Base-by-base conservation (phyloP, 1,140 invertebrate genomes). In the Lepidurus packardi region DNA sequence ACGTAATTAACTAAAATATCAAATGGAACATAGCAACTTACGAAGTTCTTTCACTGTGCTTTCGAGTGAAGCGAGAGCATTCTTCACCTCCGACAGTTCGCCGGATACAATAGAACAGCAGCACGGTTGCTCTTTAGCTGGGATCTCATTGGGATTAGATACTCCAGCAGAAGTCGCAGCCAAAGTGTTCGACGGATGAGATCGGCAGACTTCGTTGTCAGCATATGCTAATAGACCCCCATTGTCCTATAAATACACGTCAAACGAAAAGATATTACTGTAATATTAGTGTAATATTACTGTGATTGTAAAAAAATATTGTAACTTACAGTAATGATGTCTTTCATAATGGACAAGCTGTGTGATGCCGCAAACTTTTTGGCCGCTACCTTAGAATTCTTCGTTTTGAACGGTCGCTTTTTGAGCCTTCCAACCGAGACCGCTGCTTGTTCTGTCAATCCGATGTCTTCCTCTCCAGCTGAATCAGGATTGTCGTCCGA, bases 21-120 rank as follows among this genome's bases (percentile, higher is more conserved):
- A 47, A 47, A 47, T 47, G 45, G 45, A 47, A 47, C 45, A 47
- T 47, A 47, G 45, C 45, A 47, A 47, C 45, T 47, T 47, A 47
- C 45, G 45, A 47, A 47, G 45, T 47, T 47, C 45, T 47, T 47
- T 47, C 45, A 47, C 45, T 47, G 45, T 16, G 45, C 16, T 47
- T 47, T 47, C 45, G 45, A 47, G 4, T 47, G 45, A 47, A 47
- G 45, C 45, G 45, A 47, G 45, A 47, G 45, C 45, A 47, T 47
- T 47, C 45, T 47, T 47, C 16, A 47, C 45, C 4, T 47, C 45
- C 45, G 45, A 47, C 45, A 47, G 45, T 47, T 47, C 45, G 45
- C 45, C 45, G 45, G 45, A 47, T 47, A 47, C 45, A 47, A 47
- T 11, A 47, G 45, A 47, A 47, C 45, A 47, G 45, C 45, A 47